Conservation (phyloP, 2,113 vertebrate genomes). For the Vimba vimba region DNA sequence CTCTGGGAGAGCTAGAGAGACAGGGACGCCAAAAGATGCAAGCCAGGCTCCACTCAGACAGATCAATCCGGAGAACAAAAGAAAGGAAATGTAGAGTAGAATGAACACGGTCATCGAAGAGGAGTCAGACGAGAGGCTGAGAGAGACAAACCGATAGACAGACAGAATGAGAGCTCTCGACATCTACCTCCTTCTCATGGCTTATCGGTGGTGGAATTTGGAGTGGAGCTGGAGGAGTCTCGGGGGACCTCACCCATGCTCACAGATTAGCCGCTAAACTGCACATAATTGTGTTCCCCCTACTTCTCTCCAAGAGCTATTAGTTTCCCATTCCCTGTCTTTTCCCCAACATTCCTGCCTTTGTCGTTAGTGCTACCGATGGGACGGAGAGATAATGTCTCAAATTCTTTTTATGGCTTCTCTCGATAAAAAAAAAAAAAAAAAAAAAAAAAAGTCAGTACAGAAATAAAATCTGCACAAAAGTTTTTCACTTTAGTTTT, state of each 20-base stretch:
- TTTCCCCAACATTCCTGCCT: slow-evolving; percentile 72
- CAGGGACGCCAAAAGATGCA: slow-evolving; percentile 48
- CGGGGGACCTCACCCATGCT: slow-evolving; percentile 86
- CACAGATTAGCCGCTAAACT: slow-evolving; percentile 93
- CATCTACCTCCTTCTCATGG: slow-evolving; percentile 57
- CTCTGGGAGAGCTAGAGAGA: slow-evolving; percentile 48
- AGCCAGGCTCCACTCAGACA: slow-evolving; percentile 33
- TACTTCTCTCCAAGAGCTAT: slow-evolving; percentile 88
- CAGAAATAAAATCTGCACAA: not conserved
- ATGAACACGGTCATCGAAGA: slow-evolving; percentile 46
- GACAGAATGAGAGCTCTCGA: slow-evolving; percentile 43
- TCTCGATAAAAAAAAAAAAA: slow-evolving; percentile 12
- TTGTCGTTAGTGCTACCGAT: slow-evolving; percentile 77
- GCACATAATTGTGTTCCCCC: slow-evolving; percentile 92
- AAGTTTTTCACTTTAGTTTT: not conserved
- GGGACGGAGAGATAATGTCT: slow-evolving; percentile 72
- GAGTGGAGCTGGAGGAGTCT: slow-evolving; percentile 87
- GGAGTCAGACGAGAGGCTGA: slow-evolving; percentile 13
- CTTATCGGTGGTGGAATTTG: slow-evolving; percentile 93
- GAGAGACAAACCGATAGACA: slow-evolving; percentile 39
- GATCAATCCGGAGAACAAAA: slow-evolving; percentile 43
- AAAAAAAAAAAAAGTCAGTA: not conserved
- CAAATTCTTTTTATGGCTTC: slow-evolving; percentile 41
- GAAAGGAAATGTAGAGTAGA: slow-evolving; percentile 36
- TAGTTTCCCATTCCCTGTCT: slow-evolving; percentile 81